Conservation (phyloP, 2,888 invertebrate genomes). For the Melinopterus prodromus region DNA sequence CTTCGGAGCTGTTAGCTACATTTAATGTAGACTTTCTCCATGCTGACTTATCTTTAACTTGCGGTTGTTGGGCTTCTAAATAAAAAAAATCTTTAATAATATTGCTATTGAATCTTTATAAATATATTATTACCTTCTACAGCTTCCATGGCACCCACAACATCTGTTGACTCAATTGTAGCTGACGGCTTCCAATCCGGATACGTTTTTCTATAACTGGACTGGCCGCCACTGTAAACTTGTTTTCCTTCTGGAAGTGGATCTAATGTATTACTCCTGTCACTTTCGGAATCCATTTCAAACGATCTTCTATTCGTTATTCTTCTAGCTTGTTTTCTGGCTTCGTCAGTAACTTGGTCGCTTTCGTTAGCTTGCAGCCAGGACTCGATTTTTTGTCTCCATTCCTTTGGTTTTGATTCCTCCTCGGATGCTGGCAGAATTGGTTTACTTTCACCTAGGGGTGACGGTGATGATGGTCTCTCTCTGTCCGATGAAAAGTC, state of each 20-base stretch:
- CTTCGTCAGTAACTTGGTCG: slow-evolving; percentile 76
- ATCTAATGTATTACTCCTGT: slow-evolving; percentile 75
- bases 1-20: slow-evolving; percentile 70
- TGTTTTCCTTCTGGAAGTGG: slow-evolving; percentile 77
- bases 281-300: slow-evolving; percentile 89
- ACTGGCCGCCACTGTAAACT: slow-evolving; percentile 60
- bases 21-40: slow-evolving; percentile 78
- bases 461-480: slow-evolving; percentile 73
- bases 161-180: slow-evolving; percentile 82
- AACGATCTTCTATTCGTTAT: slow-evolving; percentile 76
- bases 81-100: slow-evolving; percentile 8
- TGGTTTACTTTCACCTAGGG: slow-evolving; percentile 67
- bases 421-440: slow-evolving; percentile 66
- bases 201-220: slow-evolving; percentile 70
- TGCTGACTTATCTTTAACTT: slow-evolving; percentile 78
- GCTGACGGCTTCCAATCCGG: slow-evolving; percentile 84
- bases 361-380: slow-evolving; percentile 90
- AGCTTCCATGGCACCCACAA: slow-evolving; percentile 84
- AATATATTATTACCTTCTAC: slow-evolving; percentile 73
- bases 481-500: slow-evolving; percentile 79
- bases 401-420: slow-evolving; percentile 71
- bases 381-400: slow-evolving; percentile 90
- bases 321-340: slow-evolving; percentile 71
- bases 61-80: slow-evolving; percentile 51
- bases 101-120: not conserved